phyloP scores from a whole-genome alignment of 2,113 vertebrate species.

The Ondatra zibethicus region DNA sequence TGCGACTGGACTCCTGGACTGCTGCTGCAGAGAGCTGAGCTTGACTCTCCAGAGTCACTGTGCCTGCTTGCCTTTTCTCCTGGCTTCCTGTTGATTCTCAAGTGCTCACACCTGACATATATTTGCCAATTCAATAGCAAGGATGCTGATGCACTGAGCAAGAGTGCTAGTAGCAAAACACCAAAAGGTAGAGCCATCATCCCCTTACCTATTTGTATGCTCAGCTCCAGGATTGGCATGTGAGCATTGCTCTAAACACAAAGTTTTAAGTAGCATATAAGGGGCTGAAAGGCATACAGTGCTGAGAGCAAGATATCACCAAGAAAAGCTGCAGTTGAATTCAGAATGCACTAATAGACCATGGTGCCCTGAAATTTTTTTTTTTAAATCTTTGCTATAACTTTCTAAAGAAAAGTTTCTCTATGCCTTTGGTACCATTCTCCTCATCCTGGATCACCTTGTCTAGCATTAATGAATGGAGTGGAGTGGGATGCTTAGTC shows the following conservation, averaged over 20 bases:
- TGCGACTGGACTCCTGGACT: neutral
- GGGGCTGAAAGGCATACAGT: rapidly evolving
- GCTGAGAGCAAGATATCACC: neutral
- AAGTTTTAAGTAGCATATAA: too few relatives aligned
- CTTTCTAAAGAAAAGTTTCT: neutral
- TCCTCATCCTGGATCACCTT: neutral
- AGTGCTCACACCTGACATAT: neutral
- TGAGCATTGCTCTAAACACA: neutral
- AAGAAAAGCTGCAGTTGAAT: neutral
- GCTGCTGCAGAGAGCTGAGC: neutral
- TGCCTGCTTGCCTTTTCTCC: too few relatives aligned
- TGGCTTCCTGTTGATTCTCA: neutral
- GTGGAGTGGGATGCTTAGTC: neutral
- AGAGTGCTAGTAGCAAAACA: neutral
- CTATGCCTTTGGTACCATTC: neutral
- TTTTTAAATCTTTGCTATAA: neutral
- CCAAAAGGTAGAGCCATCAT: neutral
- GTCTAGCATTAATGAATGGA: neutral
- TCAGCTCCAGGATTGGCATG: too few relatives aligned
- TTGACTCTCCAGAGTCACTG: neutral
- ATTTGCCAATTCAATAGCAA: too few relatives aligned
- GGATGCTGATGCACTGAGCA: too few relatives aligned
- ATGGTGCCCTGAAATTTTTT: neutral
- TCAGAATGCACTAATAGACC: neutral
- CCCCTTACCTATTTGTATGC: too few relatives aligned